Evolutionary conservation across 2,888 invertebrate genomes (phyloP).

Genomic region (Empis stercorea): DNA sequence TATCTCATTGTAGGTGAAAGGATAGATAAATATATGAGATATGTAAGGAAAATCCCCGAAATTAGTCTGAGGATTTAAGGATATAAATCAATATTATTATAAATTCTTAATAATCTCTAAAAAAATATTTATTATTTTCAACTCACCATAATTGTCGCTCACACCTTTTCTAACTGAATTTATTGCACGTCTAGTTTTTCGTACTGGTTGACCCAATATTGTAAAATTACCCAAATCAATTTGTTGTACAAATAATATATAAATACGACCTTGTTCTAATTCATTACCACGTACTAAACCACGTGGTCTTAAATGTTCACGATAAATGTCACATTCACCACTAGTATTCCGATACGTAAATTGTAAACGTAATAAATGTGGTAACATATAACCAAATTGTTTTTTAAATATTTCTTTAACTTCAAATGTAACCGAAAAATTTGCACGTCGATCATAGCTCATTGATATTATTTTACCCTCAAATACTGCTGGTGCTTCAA

Average conservation of each 20-base stretch:
- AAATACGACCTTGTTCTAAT: conserved; percentile 31
- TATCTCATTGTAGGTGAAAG: no score
- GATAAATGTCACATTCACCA: conserved; percentile 36
- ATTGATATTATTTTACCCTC: conserved; percentile 51
- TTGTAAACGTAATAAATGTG: conserved; percentile 29
- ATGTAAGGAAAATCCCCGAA: no score
- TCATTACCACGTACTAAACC: conserved; percentile 31
- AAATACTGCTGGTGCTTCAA: conserved; percentile 51
- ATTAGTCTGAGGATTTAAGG: no score
- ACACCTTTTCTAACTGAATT: conserved; percentile 32
- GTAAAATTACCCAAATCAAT: conserved; percentile 33
- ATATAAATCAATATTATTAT: no score
- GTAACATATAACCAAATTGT: conserved; percentile 35
- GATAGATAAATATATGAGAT: no score
- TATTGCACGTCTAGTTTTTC: conserved; percentile 27
- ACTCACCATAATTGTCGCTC: conserved; percentile 38
- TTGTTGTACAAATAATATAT: conserved; percentile 35
- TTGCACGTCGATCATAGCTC: conserved; percentile 43
- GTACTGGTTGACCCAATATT: conserved; percentile 35
- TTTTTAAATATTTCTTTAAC: conserved; percentile 50
- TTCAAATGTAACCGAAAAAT: conserved; percentile 53
- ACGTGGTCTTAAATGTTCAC: conserved; percentile 29
- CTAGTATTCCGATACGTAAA: conserved; percentile 31
- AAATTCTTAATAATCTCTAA: no score
- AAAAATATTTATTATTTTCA: background rate